These are phyloP conservation scores for Delia radicum DNA, from an alignment of 1,140 invertebrate genomes.

Conservation along the genomic window DNA sequence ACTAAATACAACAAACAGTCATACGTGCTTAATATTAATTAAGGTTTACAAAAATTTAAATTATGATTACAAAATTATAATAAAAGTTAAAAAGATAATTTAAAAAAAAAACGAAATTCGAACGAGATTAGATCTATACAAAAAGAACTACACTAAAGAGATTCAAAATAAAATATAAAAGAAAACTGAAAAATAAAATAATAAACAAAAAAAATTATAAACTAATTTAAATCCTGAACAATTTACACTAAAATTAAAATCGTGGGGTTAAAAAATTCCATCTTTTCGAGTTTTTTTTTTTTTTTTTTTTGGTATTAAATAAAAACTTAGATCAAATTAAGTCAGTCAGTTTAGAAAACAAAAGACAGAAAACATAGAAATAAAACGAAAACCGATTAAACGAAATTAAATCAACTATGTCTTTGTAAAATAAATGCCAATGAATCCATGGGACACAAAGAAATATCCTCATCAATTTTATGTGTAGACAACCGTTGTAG, in stretches of 20 bases:
- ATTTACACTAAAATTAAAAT: background rate
- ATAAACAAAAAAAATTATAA: background rate
- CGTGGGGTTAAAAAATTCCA: background rate
- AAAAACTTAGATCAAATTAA: background rate
- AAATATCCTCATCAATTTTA: constrained; percentile 28
- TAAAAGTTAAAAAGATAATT: background rate
- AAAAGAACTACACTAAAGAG: background rate
- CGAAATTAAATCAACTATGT: background rate
- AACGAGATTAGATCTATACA: no score
- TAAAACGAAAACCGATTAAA: background rate
- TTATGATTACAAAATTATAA: no score
- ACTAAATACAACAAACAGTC: background rate
- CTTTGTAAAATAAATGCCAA: constrained; percentile 29
- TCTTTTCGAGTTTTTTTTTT: no score
- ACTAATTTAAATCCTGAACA: background rate
- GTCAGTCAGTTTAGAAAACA: background rate
- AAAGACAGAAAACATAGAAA: background rate
- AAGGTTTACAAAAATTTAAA: background rate
- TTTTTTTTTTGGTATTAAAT: background rate
- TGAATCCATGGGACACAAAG: constrained; percentile 48
- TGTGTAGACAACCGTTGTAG: constrained; percentile 35
- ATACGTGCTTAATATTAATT: background rate
- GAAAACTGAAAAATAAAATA: background rate
- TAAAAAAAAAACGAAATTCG: background rate
- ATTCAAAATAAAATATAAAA: background rate